Evolutionary conservation across 2,113 vertebrate genomes (phyloP).

Genomic region (Pongo pygmaeus): DNA sequence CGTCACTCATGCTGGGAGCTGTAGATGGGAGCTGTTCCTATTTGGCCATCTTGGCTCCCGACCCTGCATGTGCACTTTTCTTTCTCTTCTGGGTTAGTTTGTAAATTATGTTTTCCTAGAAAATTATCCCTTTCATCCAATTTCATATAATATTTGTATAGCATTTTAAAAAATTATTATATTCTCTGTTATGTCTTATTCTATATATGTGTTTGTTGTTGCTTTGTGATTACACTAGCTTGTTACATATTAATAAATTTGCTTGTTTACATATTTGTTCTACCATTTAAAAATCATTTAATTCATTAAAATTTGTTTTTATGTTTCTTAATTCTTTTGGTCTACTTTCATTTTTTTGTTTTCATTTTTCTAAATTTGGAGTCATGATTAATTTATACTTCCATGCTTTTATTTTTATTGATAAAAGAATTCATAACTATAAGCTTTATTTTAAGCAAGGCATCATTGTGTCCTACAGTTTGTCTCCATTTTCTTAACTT

Average conservation of each 20-base stretch:
- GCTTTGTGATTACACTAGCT: not conserved
- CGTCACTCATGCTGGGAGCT: no score
- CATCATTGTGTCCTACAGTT: not conserved
- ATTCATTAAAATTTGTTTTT: not conserved
- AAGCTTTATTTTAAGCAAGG: not conserved
- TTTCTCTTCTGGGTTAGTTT: not conserved
- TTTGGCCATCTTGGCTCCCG: no score
- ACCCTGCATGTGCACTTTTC: not conserved
- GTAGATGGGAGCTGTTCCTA: no score
- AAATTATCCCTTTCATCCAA: not conserved
- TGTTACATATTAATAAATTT: not conserved
- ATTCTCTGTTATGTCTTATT: not conserved
- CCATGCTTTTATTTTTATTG: not conserved
- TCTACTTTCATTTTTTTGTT: not conserved
- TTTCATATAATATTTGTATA: not conserved
- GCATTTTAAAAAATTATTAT: not conserved
- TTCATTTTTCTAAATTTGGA: not conserved
- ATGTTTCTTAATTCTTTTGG: not conserved
- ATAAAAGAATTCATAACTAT: not conserved
- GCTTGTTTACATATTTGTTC: not conserved
- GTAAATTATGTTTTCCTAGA: not conserved
- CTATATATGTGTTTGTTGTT: not conserved
- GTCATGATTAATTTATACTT: not conserved
- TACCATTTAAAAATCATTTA: not conserved
- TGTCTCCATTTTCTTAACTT: no score